phyloP scores from a whole-genome alignment of 2,797 vertebrate genomes.

The Anas capensis region DNA sequence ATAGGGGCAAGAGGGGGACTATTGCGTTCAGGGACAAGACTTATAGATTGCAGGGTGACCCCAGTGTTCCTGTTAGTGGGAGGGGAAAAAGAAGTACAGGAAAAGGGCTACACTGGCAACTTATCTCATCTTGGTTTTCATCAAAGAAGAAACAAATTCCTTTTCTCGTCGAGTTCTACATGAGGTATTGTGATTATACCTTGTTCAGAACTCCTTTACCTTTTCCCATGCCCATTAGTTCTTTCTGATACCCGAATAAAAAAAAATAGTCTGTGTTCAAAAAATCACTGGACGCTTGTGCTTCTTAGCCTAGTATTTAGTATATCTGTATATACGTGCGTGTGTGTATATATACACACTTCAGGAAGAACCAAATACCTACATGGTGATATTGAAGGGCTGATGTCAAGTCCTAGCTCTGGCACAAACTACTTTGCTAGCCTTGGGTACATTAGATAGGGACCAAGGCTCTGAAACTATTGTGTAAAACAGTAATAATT shows the following conservation, averaged over 20 bases:
- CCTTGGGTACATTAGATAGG: not conserved
- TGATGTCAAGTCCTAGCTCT: not conserved
- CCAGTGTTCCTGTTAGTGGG: not conserved
- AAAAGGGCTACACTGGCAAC: not conserved
- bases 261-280: not conserved
- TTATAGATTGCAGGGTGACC: not conserved
- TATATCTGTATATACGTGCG: no score
- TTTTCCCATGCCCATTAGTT: not conserved
- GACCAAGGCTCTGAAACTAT: not conserved
- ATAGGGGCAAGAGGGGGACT: not conserved
- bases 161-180: not conserved
- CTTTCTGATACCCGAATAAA: no score
- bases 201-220: not conserved
- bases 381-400: not conserved
- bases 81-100: not conserved
- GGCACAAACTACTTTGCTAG: not conserved
- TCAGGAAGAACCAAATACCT: not conserved
- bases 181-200: not conserved
- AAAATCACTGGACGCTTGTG: not conserved
- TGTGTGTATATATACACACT: not conserved
- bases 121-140: not conserved
- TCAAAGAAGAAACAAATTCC: not conserved
- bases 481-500: not conserved
- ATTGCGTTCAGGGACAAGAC: accelerated
- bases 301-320: not conserved